phyloP scores from a whole-genome alignment of 2,888 invertebrate genomes.

The Dryomyza anilis region DNA sequence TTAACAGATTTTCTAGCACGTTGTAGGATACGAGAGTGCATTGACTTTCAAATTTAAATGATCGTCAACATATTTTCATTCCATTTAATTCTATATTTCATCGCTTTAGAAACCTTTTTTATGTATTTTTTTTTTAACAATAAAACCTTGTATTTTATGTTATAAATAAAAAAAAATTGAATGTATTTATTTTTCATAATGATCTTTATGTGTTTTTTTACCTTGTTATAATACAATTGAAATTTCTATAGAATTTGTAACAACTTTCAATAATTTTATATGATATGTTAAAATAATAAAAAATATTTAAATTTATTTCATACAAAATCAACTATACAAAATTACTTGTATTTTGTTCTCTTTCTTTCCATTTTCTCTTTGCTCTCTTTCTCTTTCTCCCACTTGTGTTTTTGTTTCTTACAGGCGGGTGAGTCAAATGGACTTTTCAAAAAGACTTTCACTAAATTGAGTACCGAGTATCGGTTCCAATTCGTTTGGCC shows the following conservation, averaged over 20 bases:
- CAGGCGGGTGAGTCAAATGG: conserved; percentile 70
- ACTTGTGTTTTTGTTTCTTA: conserved; percentile 48
- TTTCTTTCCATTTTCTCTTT: conserved; percentile 30
- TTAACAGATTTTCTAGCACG: no score
- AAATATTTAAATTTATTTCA: not conserved
- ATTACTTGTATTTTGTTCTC: conserved; percentile 33
- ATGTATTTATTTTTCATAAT: no score
- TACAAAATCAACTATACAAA: conserved; percentile 18
- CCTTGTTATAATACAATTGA: no score
- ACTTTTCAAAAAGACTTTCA: conserved; percentile 74
- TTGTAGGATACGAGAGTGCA: no score
- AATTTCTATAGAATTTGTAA: not conserved
- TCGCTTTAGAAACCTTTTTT: no score
- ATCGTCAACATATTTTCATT: no score
- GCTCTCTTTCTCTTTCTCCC: conserved; percentile 24
- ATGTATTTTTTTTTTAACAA: no score
- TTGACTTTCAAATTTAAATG: no score
- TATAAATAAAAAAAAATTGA: no score
- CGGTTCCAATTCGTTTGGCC: conserved; percentile 91
- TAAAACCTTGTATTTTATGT: no score
- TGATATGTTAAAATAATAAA: not conserved
- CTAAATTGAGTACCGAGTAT: conserved; percentile 83
- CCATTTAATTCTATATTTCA: no score
- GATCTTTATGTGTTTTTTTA: no score
- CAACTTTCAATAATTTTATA: not conserved